Percentiles rank a stretch among this genome's conserved stretches.
These are phyloP conservation scores for Zygothrica quintamaculata DNA, from an alignment of 2,888 invertebrate species.

Conservation along the genomic window DNA sequence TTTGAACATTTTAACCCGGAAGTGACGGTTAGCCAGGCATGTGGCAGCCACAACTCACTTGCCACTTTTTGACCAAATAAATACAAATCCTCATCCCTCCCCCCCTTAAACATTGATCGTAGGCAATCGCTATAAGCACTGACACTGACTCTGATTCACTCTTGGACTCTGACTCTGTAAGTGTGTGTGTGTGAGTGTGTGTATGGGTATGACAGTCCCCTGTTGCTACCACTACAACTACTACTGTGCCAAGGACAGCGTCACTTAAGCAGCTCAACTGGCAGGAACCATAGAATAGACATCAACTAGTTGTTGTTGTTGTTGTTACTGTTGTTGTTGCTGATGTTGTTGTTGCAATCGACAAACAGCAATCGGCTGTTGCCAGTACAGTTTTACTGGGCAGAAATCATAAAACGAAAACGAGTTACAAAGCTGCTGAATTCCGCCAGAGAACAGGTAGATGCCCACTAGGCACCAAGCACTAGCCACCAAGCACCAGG, in stretches of 20 bases:
- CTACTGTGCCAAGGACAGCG: slow-evolving; percentile 29
- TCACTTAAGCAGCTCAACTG: slow-evolving; percentile 9
- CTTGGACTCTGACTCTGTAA: no score
- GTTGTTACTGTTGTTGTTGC: not conserved
- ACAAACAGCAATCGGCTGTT: slow-evolving; percentile 6
- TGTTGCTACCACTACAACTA: no score
- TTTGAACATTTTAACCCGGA: no score
- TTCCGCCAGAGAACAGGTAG: slow-evolving; percentile 54
- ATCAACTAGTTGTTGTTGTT: slow-evolving; percentile 1
- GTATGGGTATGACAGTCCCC: not conserved
- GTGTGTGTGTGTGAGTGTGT: not conserved
- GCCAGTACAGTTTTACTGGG: slow-evolving; percentile 55
- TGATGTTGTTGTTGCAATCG: slow-evolving; percentile 6
- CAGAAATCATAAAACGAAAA: slow-evolving; percentile 77
- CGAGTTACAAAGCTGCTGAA: slow-evolving; percentile 75
- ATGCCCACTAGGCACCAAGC: no score
- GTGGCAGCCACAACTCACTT: slow-evolving; percentile 20
- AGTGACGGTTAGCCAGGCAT: slow-evolving; percentile 44
- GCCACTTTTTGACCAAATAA: slow-evolving; percentile 40
- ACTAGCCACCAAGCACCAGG: no score
- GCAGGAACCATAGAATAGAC: slow-evolving; percentile 9
- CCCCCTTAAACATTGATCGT: slow-evolving; percentile 69
- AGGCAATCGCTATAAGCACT: slow-evolving; percentile 60
- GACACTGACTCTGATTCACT: no score
- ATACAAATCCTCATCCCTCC: slow-evolving; percentile 61